Conservation (phyloP, 2,797 vertebrate genomes). For the Fistularia tabacaria region DNA sequence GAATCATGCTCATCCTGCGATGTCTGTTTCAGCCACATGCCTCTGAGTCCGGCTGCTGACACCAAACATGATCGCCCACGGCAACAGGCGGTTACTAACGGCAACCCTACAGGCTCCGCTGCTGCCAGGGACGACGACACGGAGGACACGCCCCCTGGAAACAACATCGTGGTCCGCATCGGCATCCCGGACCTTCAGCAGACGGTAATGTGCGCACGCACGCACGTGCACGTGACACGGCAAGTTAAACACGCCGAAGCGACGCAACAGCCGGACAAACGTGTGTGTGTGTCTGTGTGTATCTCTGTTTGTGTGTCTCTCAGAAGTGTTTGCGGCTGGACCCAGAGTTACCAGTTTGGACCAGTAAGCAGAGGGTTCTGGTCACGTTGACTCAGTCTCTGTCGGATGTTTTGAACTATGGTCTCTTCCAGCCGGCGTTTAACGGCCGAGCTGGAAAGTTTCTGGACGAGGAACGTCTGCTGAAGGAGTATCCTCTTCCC, state of each 20-base stretch:
- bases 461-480: constrained; percentile 91
- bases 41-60: constrained; percentile 88
- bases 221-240: background rate
- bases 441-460: constrained; percentile 95
- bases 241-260: background rate
- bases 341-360: constrained; percentile 90
- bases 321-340: constrained; percentile 96
- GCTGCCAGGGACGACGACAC: constrained; percentile 76
- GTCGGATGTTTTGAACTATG: constrained; percentile 95
- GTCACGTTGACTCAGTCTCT: constrained; percentile 94
- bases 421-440: constrained; percentile 96
- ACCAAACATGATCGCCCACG: constrained; percentile 87
- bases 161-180: constrained; percentile 88
- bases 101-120: constrained; percentile 76
- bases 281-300: constrained; percentile 41
- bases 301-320: constrained; percentile 51
- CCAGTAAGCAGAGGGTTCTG: constrained; percentile 93
- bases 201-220: constrained; percentile 77
- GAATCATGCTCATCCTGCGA: background rate
- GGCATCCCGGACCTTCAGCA: constrained; percentile 97
- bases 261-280: constrained; percentile 44
- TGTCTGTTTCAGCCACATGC: constrained; percentile 73
- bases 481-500: constrained; percentile 90
- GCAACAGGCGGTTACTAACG: constrained; percentile 80
- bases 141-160: constrained; percentile 81